Conservation (phyloP, 1,140 invertebrate genomes). For the Rhagoletis pomonella region DNA sequence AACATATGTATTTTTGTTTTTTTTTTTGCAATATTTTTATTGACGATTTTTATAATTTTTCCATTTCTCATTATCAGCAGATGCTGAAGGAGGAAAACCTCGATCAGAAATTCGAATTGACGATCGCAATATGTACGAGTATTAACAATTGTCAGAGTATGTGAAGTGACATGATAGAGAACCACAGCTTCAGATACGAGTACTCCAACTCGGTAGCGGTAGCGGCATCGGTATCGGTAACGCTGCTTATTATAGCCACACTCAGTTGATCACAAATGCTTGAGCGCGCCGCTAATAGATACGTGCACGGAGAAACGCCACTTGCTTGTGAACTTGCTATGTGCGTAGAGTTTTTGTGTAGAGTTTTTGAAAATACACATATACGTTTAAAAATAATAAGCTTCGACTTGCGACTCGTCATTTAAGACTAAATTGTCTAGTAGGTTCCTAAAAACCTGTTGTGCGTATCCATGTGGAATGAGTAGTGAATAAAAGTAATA, state of each 20-base stretch:
- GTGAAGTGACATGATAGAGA: neutral
- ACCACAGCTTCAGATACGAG: constrained; percentile 44
- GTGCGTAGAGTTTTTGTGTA: constrained; percentile 29
- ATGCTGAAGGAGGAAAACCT: neutral
- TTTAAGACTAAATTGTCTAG: neutral
- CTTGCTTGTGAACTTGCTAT: constrained; percentile 1
- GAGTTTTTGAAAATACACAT: neutral
- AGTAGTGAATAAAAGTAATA: neutral
- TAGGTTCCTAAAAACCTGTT: neutral
- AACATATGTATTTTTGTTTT: neutral
- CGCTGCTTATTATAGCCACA: constrained; percentile 30
- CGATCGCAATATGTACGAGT: neutral
- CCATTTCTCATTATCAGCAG: neutral
- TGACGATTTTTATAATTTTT: neutral
- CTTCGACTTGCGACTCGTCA: neutral
- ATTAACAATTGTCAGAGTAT: neutral
- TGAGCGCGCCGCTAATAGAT: constrained; percentile 63
- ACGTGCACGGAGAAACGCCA: constrained; percentile 14
- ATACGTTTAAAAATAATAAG: neutral
- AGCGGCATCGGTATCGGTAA: neutral
- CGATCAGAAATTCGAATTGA: neutral
- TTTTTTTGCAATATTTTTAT: constrained; percentile 15
- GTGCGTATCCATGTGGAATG: neutral
- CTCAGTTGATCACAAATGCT: constrained; percentile 72
- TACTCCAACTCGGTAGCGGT: neutral